Percentiles rank a stretch among this genome's conserved stretches.
Evolutionary conservation across 1,140 invertebrate species (phyloP).

Genomic region (Teleopsis dalmanni): DNA sequence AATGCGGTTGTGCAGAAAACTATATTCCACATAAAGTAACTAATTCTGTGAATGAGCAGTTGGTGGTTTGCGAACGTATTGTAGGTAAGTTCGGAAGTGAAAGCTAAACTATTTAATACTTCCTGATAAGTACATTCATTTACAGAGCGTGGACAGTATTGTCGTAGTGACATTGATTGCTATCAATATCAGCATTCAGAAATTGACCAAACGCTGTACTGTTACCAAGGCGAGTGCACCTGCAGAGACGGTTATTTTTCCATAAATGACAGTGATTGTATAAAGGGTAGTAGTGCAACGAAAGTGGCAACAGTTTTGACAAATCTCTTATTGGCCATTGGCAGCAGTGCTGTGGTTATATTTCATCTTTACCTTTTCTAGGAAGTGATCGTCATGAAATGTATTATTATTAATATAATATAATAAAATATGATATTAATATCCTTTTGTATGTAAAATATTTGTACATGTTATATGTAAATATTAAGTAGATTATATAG

Average conservation of each 20-base stretch:
- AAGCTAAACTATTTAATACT: not conserved
- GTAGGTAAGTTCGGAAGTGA: not conserved
- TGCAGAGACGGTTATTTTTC: not conserved
- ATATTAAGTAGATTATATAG: no score
- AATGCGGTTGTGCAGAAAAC: conserved; percentile 5
- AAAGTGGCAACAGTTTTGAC: no score
- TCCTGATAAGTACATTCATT: no score
- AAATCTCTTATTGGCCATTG: no score
- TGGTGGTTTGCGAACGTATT: not conserved
- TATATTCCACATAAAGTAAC: not conserved
- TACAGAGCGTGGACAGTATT: conserved; percentile 7
- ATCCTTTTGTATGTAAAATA: not conserved
- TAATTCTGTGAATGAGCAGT: not conserved
- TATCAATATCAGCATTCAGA: not conserved
- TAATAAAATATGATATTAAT: not conserved
- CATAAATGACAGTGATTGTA: not conserved
- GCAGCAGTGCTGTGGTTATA: no score
- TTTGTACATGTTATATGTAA: not conserved
- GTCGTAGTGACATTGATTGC: conserved; percentile 1
- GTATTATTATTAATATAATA: not conserved
- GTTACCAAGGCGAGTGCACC: conserved; percentile 3
- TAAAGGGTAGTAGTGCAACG: not conserved
- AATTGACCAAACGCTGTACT: not conserved
- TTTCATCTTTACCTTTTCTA: not conserved
- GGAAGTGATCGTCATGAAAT: not conserved